Evolutionary conservation across 2,888 invertebrate genomes (phyloP).

Genomic region (Coelinius sp.): DNA sequence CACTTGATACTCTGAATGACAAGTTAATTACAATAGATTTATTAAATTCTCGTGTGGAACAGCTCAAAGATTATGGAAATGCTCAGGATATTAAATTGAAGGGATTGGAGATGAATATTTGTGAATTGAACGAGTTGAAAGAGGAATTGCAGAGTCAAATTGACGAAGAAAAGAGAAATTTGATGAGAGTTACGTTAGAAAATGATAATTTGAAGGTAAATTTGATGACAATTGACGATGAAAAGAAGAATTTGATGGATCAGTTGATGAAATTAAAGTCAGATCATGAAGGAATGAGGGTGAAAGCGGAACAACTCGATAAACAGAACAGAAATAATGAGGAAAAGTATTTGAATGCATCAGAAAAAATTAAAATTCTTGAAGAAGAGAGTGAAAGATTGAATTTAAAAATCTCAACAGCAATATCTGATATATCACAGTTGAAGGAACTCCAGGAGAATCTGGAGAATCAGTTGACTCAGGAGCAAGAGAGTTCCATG

Average conservation of each 20-base stretch:
- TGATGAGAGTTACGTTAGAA: conserved; percentile 39
- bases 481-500: conserved; percentile 33
- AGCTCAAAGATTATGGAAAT: conserved; percentile 20
- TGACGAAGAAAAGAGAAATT: conserved; percentile 57
- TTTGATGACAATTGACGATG: conserved; percentile 10
- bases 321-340: not conserved
- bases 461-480: conserved; percentile 39
- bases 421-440: conserved; percentile 11
- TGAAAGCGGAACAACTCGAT: conserved; percentile 25
- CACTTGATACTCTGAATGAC: conserved; percentile 21
- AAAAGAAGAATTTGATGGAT: conserved; percentile 27
- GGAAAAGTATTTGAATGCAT: not conserved
- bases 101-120: conserved; percentile 52
- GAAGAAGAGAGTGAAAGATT: conserved; percentile 1
- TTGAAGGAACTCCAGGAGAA: conserved; percentile 29
- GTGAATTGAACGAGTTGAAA: conserved; percentile 49
- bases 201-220: conserved; percentile 23
- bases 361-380: conserved; percentile 5
- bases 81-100: conserved; percentile 46
- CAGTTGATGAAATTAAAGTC: conserved; percentile 1
- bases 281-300: conserved; percentile 27
- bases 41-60: not conserved
- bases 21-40: conserved; percentile 13
- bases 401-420: not conserved
- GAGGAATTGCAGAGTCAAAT: conserved; percentile 58